Conservation (phyloP, 2,797 vertebrate genomes). For the Tauraco hartlaubi region DNA sequence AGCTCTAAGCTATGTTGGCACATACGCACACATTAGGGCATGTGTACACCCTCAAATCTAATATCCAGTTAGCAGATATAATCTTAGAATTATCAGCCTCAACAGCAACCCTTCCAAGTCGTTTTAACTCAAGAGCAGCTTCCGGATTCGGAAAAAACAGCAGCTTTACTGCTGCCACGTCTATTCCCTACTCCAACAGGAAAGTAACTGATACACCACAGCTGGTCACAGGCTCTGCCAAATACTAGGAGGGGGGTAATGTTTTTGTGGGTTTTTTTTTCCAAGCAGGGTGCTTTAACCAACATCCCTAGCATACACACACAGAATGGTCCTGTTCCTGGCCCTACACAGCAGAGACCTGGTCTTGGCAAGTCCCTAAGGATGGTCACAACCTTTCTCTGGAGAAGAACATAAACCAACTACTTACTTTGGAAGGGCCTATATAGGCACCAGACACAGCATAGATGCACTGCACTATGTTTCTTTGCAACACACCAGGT, state of each 20-base stretch:
- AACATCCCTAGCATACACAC: background rate
- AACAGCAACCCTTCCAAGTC: background rate
- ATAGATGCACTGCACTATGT: background rate
- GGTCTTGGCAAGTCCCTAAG: background rate
- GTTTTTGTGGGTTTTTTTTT: background rate
- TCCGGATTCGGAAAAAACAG: background rate
- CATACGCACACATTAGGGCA: background rate
- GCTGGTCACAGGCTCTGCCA: background rate
- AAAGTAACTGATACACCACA: background rate
- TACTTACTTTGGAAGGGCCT: background rate
- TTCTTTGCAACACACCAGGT: background rate
- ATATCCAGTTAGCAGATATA: background rate
- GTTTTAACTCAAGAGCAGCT: background rate
- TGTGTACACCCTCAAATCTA: background rate
- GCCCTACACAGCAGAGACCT: background rate
- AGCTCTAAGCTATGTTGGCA: background rate
- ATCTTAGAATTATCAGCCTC: conserved; percentile 2
- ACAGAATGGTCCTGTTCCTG: background rate
- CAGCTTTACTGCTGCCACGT: background rate
- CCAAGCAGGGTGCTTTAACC: background rate
- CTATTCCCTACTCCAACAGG: background rate
- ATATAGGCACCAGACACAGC: background rate
- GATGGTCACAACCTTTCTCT: background rate
- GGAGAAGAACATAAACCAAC: background rate
- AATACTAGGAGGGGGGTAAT: background rate